Conservation (phyloP, 2,797 vertebrate genomes). For the Argentina silus region DNA sequence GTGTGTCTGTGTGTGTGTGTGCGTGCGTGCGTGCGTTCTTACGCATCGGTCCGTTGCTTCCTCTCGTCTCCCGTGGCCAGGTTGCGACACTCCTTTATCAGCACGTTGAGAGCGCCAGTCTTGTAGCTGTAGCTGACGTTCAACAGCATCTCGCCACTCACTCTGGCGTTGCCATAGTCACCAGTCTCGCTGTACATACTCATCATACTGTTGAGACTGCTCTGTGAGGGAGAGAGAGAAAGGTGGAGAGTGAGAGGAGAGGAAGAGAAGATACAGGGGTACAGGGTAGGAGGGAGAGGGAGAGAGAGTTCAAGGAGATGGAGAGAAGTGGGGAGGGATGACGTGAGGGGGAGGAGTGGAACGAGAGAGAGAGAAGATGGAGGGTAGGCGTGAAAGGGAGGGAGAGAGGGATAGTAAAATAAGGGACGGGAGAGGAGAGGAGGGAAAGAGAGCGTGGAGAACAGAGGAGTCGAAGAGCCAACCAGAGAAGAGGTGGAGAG, state of each 20-base stretch:
- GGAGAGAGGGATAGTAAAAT: not conserved
- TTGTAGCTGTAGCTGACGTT: conserved; percentile 94
- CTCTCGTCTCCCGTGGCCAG: conserved; percentile 92
- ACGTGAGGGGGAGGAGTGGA: not conserved
- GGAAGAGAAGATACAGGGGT: not conserved
- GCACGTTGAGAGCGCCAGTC: conserved; percentile 91
- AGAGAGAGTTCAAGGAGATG: conserved; percentile 8
- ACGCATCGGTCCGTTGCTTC: conserved; percentile 94
- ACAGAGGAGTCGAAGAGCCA: not conserved
- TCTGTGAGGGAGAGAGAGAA: conserved; percentile 71
- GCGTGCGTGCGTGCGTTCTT: conserved; percentile 62
- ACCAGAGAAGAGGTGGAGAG: conserved; percentile 25
- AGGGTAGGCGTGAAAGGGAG: not conserved
- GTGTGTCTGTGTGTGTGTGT: conserved; percentile 14
- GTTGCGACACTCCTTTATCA: conserved; percentile 93
- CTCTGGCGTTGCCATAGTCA: conserved; percentile 92
- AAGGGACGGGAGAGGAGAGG: not conserved
- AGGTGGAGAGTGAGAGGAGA: not conserved
- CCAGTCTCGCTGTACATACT: conserved; percentile 97
- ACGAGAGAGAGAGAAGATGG: not conserved
- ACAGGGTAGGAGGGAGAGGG: conserved; percentile 18
- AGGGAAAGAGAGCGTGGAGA: conserved; percentile 16
- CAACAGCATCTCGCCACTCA: conserved; percentile 94
- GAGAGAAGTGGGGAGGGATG: conserved; percentile 25
- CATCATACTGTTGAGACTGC: conserved; percentile 96